Evolutionary conservation across 2,113 vertebrate genomes (phyloP), one percentile per base, ranked within the genome.

Genomic region (Engraulis encrasicolus): DNA sequence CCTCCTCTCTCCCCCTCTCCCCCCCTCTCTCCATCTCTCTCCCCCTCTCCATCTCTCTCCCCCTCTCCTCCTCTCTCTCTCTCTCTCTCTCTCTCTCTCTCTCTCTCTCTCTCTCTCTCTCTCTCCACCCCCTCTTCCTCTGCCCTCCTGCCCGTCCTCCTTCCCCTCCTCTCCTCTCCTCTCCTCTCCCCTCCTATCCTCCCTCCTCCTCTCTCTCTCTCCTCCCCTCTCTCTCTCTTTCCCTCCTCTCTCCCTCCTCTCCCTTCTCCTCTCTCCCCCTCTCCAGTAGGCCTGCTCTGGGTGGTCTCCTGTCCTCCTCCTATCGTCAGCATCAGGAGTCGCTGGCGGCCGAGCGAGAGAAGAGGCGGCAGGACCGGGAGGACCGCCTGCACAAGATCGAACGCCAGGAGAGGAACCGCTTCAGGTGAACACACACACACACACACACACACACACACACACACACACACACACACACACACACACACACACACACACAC

Each of bases 271-370:
- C 15, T 83, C 27, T 58, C 4, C 36, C 34, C 20, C 52, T 49
- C 12, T 18, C 89, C 82, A 86, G 40, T 89, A 99, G 98, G 91
- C 93, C 96, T 38, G 91, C 96, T 74, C 90, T 95, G 85, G 96
- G 96, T 82, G 95, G 97, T 85, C 96, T 99, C 20, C 94, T 99
- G 82, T 97, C 97, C 0, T 99, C 97, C 52, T 99, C 98, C 0
- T 99, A 98, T 90, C 93, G 97, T 36, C 98, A 99, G 88, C 98
- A 99, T 89, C 98, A 99, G 88, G 98, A 99, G 86, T 98, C 97
- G 0, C 89, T 99, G 95, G 96, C 98, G 7, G 97, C 96, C 1
- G 97, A 99, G 92, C 95, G 98, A 93, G 97, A 99, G 91, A 94
- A 96, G 82, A 93, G 98, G 38, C 96, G 97, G 1, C 93, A 96